phyloP scores from a whole-genome alignment of 2,888 invertebrate species.

The Cyrtodaria siliqua region DNA sequence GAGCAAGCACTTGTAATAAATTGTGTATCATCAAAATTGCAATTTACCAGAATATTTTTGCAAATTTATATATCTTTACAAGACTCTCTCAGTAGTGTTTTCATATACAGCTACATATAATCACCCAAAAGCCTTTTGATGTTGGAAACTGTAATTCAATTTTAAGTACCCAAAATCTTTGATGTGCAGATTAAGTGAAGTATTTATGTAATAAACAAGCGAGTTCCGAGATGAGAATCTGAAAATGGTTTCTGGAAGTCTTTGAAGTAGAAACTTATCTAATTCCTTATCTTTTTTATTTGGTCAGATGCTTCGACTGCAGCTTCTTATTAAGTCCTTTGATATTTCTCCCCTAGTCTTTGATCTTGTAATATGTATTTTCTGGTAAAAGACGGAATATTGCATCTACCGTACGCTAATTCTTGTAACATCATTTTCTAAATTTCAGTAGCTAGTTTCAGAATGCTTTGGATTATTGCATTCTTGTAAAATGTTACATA shows the following conservation, averaged over 20 bases:
- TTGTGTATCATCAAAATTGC: slow-evolving; percentile 40
- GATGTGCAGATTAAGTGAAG: slow-evolving; percentile 52
- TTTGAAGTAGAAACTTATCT: slow-evolving; percentile 71
- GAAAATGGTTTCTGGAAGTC: slow-evolving; percentile 47
- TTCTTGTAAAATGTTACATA: neutral
- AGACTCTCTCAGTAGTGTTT: slow-evolving; percentile 31
- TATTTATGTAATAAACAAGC: slow-evolving; percentile 58
- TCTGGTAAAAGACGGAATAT: slow-evolving; percentile 8
- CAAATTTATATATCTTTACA: slow-evolving; percentile 48
- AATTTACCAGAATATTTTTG: slow-evolving; percentile 47
- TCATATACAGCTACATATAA: slow-evolving; percentile 20
- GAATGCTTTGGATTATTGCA: slow-evolving; percentile 4
- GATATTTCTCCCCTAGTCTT: slow-evolving; percentile 59
- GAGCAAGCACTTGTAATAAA: slow-evolving; percentile 40
- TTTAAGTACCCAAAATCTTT: slow-evolving; percentile 59
- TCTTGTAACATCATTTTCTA: slow-evolving; percentile 7
- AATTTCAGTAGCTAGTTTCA: neutral
- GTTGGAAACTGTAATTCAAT: slow-evolving; percentile 56
- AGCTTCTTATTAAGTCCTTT: slow-evolving; percentile 1
- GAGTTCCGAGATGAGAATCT: slow-evolving; percentile 45
- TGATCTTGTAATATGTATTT: slow-evolving; percentile 66
- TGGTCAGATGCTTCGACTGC: slow-evolving; percentile 24
- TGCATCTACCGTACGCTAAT: neutral
- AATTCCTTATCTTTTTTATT: slow-evolving; percentile 59
- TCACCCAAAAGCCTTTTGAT: slow-evolving; percentile 53